A percentile compares a stretch with the other conserved stretches of the same genome.
Conservation (phyloP, 2,888 invertebrate species). For the Mechanitis messenoides region DNA sequence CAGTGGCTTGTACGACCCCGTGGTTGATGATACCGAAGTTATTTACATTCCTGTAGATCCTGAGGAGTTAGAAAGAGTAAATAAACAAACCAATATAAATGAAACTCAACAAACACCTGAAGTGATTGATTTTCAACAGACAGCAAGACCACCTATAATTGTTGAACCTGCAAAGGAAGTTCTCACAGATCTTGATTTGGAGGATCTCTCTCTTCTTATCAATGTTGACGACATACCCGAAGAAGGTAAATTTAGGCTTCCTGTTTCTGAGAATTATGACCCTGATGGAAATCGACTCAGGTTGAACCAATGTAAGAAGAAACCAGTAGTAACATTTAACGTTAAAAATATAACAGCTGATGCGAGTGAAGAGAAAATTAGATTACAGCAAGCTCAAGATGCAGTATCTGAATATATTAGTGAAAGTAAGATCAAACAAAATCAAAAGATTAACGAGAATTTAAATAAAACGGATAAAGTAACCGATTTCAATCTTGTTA, state of each 20-base stretch:
- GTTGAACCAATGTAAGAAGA: constrained; percentile 23
- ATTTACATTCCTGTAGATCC: constrained; percentile 56
- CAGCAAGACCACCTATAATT: constrained; percentile 34
- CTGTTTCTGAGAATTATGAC: constrained; percentile 60
- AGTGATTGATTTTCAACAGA: neutral
- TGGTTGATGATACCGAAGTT: constrained; percentile 61
- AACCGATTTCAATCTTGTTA: constrained; percentile 51
- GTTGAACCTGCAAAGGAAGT: constrained; percentile 59
- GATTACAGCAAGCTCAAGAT: constrained; percentile 7
- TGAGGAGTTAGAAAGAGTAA: constrained; percentile 62
- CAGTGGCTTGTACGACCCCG: constrained; percentile 69
- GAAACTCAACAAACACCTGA: constrained; percentile 32
- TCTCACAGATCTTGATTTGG: constrained; percentile 54
- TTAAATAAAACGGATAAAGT: constrained; percentile 24
- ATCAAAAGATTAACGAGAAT: constrained; percentile 5
- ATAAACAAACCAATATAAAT: constrained; percentile 53
- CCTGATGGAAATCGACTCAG: constrained; percentile 44
- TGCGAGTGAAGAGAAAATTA: constrained; percentile 17
- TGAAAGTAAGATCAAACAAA: neutral
- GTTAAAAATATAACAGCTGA: constrained; percentile 22
- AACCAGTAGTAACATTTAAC: constrained; percentile 23
- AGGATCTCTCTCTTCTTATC: constrained; percentile 46
- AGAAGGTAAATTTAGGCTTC: constrained; percentile 53
- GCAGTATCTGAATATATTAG: constrained; percentile 15
- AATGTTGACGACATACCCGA: constrained; percentile 36